Evolutionary conservation across 2,797 vertebrate genomes (phyloP).

Genomic region (Percopsis omiscomaycus): DNA sequence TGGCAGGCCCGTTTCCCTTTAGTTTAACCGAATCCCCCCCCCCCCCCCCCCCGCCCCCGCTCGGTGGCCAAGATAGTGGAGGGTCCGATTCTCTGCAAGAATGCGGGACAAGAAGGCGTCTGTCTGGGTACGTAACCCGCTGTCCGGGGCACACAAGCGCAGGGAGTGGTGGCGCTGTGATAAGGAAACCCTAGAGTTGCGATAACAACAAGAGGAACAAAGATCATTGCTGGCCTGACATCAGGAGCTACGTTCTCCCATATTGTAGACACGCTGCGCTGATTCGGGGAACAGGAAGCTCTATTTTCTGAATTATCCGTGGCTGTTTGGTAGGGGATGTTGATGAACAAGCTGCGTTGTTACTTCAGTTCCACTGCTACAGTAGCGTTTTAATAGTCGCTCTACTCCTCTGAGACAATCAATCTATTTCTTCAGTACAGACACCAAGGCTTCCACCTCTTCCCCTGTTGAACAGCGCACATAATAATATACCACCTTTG

Average conservation of each 20-base stretch:
- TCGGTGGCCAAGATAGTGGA: conserved; percentile 57
- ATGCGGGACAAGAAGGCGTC: conserved; percentile 78
- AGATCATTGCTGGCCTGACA: conserved; percentile 67
- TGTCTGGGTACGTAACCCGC: conserved; percentile 69
- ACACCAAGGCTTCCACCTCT: neutral
- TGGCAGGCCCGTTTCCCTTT: conserved; percentile 51
- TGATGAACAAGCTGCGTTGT: conserved; percentile 5
- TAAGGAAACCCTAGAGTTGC: conserved; percentile 76
- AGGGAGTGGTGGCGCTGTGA: conserved; percentile 57
- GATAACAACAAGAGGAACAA: conserved; percentile 69
- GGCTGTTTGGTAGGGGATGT: conserved; percentile 5
- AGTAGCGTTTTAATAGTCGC: too few species aligned
- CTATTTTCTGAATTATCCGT: neutral
- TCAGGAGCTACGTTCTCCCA: conserved; percentile 39
- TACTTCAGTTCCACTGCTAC: neutral
- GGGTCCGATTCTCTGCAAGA: conserved; percentile 72
- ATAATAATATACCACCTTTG: conserved; percentile 28
- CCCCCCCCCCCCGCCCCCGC: too few species aligned
- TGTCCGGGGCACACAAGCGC: conserved; percentile 58
- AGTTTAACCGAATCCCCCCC: conserved; percentile 59
- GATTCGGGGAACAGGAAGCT: conserved; percentile 23
- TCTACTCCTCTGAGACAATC: too few species aligned
- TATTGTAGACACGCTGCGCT: conserved; percentile 5
- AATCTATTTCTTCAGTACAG: neutral
- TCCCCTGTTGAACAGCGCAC: conserved; percentile 9